Evolutionary conservation across 2,113 vertebrate species (phyloP), one percentile per base, ranked within the genome.

Genomic region (Rhinolophus sinicus): DNA sequence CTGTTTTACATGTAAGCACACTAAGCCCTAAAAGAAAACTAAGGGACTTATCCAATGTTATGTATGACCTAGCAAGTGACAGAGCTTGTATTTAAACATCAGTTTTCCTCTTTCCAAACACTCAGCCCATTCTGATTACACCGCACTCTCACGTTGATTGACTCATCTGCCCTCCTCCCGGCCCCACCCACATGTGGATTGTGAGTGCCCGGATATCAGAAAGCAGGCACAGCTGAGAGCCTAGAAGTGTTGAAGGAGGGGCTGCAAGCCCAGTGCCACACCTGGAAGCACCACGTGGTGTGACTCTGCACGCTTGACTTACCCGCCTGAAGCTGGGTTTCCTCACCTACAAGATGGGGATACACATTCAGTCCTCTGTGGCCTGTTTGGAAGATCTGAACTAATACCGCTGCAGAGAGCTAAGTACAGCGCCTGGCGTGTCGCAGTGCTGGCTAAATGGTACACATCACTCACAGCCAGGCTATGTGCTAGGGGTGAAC

Each of bases 381-480:
- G 24, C 65, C 40, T 6, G 6, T 44, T 16, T 14, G 62, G 52
- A 19, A 76, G 33, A 44, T 52, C 16, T 64, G 56, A 93, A 19
- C 22, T 4, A n/a, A 69, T 1, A 26, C 56, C 22, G 52, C 65
- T 75, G 52, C 69, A 18, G 21, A 22, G 47, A 5, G 11, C 47
- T 35, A 2, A 52, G 33, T 9, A 1, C 1, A 1, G 7, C 5
- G 4, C 15, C 90, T 24, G 33, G 50, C 12, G 0, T 2, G 44
- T 52, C 52, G 19, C 35, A 28, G 77, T 60, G 30, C 77, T n/a
- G 24, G 54, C 14, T 8, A 1, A 18, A 5, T n/a, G 24, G 72
- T 19, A 85, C 54, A 81, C 60, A 26, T 80, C 7, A 15, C 33
- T 8, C 60, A 38, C 30, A 5, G 26, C 60, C 2, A 0, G 30